Conservation (phyloP, 2,113 vertebrate species). For the Tympanuchus pallidicinctus region DNA sequence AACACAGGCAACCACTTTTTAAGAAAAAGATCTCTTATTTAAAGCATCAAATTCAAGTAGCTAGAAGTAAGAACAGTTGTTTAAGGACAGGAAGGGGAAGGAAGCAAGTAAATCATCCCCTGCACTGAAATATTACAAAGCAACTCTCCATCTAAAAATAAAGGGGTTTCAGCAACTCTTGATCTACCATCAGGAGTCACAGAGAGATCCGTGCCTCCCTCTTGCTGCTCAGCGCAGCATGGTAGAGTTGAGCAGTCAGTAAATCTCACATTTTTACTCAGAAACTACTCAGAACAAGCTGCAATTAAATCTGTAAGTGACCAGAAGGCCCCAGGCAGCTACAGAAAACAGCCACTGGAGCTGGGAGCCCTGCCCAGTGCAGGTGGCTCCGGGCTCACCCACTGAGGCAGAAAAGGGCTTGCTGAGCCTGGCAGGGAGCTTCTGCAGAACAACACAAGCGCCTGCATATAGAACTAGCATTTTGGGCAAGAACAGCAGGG, state of each 20-base stretch:
- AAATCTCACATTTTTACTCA: not conserved
- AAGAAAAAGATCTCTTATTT: not conserved
- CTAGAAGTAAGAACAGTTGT: not conserved
- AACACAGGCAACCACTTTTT: not conserved
- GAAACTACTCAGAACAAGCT: not conserved
- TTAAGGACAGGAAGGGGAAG: slow-evolving; percentile 24
- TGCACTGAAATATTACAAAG: not conserved
- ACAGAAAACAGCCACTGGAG: not conserved
- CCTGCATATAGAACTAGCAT: slow-evolving; percentile 32
- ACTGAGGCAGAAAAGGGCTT: not conserved
- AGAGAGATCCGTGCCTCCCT: not conserved
- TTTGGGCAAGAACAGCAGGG: not conserved
- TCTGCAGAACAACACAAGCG: not conserved
- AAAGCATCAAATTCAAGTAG: not conserved
- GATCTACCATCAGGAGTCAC: not conserved
- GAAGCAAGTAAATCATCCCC: slow-evolving; percentile 13
- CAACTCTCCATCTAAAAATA: not conserved
- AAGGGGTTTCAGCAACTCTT: not conserved
- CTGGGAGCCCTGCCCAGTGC: not conserved
- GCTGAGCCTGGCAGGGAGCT: not conserved
- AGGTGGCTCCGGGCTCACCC: not conserved
- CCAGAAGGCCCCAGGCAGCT: not conserved
- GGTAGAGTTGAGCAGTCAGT: not conserved
- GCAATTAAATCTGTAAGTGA: not conserved
- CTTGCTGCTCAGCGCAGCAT: not conserved